Evolutionary conservation across 2,888 invertebrate species (phyloP).

Genomic region (Polia nebulosa): DNA sequence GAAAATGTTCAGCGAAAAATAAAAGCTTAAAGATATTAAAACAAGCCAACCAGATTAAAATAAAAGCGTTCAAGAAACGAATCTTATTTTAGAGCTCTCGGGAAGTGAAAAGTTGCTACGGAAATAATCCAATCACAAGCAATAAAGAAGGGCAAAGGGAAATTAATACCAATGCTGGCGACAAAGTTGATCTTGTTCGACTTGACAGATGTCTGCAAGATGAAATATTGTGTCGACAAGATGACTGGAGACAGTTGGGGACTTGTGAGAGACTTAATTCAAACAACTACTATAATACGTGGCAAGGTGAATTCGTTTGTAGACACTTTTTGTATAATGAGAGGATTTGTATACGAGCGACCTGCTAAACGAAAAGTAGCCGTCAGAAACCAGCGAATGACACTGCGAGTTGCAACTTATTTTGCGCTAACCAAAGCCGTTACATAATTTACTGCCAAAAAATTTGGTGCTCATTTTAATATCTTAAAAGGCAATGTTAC

Average conservation of each 20-base stretch:
- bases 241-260: slow-evolving; percentile 66
- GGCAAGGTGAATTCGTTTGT: slow-evolving; percentile 44
- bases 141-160: slow-evolving; percentile 84
- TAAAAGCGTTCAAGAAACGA: slow-evolving; percentile 72
- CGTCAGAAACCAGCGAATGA: slow-evolving; percentile 42
- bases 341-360: slow-evolving; percentile 55
- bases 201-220: slow-evolving; percentile 85
- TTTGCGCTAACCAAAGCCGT: slow-evolving; percentile 24
- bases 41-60: slow-evolving; percentile 71
- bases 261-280: slow-evolving; percentile 67
- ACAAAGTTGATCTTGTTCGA: slow-evolving; percentile 84
- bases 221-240: slow-evolving; percentile 82
- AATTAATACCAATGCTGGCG: slow-evolving; percentile 85
- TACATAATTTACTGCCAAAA: slow-evolving; percentile 25
- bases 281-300: slow-evolving; percentile 63
- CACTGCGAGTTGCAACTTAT: slow-evolving; percentile 41
- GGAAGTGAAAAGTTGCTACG: slow-evolving; percentile 81
- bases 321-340: slow-evolving; percentile 47
- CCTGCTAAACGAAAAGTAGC: slow-evolving; percentile 42
- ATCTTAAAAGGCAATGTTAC: slow-evolving; percentile 33
- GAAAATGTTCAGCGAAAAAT: slow-evolving; percentile 60
- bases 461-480: slow-evolving; percentile 38
- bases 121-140: slow-evolving; percentile 87
- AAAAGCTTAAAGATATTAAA: slow-evolving; percentile 67
- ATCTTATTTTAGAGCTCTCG: slow-evolving; percentile 79